These are phyloP conservation scores for Allacma fusca DNA, from an alignment of 2,888 invertebrate genomes.

Conservation along the genomic window DNA sequence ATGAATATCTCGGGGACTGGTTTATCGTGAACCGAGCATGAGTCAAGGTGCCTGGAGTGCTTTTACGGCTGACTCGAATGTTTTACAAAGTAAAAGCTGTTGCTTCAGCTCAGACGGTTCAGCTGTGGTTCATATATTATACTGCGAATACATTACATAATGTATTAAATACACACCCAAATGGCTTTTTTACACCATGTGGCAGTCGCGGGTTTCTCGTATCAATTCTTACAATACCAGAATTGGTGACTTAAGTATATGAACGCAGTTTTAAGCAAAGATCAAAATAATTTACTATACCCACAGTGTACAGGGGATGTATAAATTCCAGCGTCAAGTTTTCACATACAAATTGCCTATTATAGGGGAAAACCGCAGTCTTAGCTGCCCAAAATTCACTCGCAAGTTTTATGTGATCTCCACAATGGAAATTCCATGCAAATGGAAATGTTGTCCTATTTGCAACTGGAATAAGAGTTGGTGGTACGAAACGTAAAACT, in stretches of 20 bases:
- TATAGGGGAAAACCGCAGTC: neutral
- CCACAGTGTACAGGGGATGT: neutral
- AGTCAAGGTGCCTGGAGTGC: no score
- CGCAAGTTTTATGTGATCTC: neutral
- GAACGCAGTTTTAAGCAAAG: neutral
- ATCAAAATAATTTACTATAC: constrained; percentile 24
- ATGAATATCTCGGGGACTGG: no score
- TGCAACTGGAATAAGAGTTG: constrained; percentile 1
- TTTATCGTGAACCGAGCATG: no score
- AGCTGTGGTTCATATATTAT: no score
- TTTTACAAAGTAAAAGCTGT: no score
- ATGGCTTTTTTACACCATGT: neutral
- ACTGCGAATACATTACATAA: no score
- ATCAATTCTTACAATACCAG: neutral
- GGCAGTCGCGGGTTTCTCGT: neutral
- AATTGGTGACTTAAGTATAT: neutral
- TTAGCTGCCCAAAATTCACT: neutral
- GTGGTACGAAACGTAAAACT: neutral
- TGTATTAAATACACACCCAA: neutral
- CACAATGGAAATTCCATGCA: constrained; percentile 23
- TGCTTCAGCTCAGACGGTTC: no score
- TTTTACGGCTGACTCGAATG: no score
- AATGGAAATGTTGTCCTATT: constrained; percentile 28
- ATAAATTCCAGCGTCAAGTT: constrained; percentile 4
- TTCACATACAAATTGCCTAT: constrained; percentile 21